Base-by-base conservation (phyloP, 2,888 invertebrate species). In the Sinelater perroti region DNA sequence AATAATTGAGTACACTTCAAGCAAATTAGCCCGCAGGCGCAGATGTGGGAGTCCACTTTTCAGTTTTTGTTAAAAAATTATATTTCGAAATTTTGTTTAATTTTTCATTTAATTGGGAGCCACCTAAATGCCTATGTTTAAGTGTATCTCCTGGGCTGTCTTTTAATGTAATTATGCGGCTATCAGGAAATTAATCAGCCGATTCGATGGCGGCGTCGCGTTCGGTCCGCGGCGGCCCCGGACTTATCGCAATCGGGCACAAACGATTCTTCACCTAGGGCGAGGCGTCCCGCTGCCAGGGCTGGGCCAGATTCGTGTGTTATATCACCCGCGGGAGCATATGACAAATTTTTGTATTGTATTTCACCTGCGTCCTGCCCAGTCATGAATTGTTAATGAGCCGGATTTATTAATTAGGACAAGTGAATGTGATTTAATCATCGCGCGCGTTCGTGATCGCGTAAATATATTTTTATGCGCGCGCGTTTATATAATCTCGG, bases 181-280 rank as follows among this genome's bases (percentile, higher is more conserved):
- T n/a, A n/a, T n/a, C n/a, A n/a, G n/a, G n/a, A n/a, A n/a, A n/a
- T 17, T 6, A 35, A 24, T 36, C 5, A 17, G 8, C 8, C 8
- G 36, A 6, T 46, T 17, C 35, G 52, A 52, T 53, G 35, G 16
- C 16, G 36, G 31, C 36, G 47, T 46, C 17, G 47, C 47, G 47
- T 47, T 55, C 40, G 47, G 28, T 55, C 28, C 38, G 40, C 26
- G 18, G 31, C 16, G 35, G 11, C 11, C 26, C 7, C 13, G 18
- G 67, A 69, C 62, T 68, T 70, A 71, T 71, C 71, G 30, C 68
- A 69, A 71, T 70, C 70, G 69, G 59, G 63, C 67, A 63, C 68
- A 69, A 69, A 69, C 69, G 69, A 69, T 69, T 71, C 61, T 66
- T 68, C 70, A 70, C 71, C 70, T 70, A 68, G 70, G 71, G 71